Evolutionary conservation across 2,888 invertebrate genomes (phyloP), one percentile per base, ranked within the genome.

Genomic region (Sipha maydis): DNA sequence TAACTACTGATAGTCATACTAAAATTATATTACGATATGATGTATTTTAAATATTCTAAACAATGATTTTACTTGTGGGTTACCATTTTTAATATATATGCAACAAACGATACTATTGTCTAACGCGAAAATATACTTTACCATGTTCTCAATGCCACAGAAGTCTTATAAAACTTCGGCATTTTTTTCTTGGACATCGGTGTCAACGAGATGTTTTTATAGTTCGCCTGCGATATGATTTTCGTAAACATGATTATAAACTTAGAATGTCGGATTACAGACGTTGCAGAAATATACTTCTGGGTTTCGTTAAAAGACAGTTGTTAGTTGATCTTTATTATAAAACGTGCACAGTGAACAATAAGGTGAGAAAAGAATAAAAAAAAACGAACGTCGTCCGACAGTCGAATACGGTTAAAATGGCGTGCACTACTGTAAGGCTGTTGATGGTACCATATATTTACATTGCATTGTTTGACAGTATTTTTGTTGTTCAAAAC

Each of bases 71-170:
- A 7, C 8, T 41, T 41, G 7, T 7, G 41, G 41, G 3, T 41
- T 11, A 41, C 41, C 8, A 41, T 41, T 41, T 48, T 48, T 48
- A 14, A 48, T 48, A 48, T 14, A 48, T 5, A 11, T 14, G 1
- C 11, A 48, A 48, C 14, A 48, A 2, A 14, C 48, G 14, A 2
- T 48, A 14, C 48, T 0, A 48, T 48, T 48, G 11, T 14, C 48
- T 48, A 5, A 48, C 14, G 25, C 48, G 38, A 83, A 17, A 19
- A 3, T 14, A 69, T 69, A 69, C 69, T 28, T 83, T 71, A 83
- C 83, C 83, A 71, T 34, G 71, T 83, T 83, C 48, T 71, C 31
- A 83, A 31, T 7, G 83, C 71, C 25, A 48, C 83, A 8, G 83
- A 25, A 71, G 83, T 83, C 31, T 83, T 83, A 48, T 83, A 71